Evolutionary conservation across 2,113 vertebrate species (phyloP).

Genomic region (Phylloscopus trochilus): DNA sequence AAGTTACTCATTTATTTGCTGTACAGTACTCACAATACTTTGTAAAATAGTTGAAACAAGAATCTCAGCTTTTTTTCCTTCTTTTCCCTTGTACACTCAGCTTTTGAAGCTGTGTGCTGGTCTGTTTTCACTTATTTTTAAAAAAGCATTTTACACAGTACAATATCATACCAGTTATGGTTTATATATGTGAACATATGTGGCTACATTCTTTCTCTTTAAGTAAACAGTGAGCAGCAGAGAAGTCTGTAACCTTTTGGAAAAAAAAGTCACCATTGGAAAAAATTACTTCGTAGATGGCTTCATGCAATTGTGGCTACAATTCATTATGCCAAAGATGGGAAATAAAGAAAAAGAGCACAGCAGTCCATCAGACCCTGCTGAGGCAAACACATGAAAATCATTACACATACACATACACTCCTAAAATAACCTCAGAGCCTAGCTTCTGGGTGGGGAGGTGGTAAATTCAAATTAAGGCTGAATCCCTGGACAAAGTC

Average conservation of each 20-base stretch:
- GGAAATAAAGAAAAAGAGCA: constrained; percentile 47
- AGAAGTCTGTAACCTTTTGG: constrained; percentile 29
- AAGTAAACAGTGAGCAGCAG: constrained; percentile 41
- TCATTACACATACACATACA: background rate
- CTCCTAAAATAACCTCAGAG: constrained; percentile 1
- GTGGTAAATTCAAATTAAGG: background rate
- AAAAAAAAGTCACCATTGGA: constrained; percentile 50
- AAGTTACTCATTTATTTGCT: constrained; percentile 1
- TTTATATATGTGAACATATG: constrained; percentile 46
- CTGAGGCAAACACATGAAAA: constrained; percentile 2
- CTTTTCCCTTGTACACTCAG: background rate
- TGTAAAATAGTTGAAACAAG: background rate
- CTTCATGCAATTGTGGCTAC: constrained; percentile 34
- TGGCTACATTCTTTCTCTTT: constrained; percentile 39
- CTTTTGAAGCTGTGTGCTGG: background rate
- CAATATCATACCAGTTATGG: constrained; percentile 30
- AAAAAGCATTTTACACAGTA: constrained; percentile 3
- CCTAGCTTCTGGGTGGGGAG: background rate
- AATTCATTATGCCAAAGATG: constrained; percentile 42
- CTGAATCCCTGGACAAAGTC: constrained; percentile 7
- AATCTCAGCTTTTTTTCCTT: background rate
- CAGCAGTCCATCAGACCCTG: background rate
- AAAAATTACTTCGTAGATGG: constrained; percentile 56
- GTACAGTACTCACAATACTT: background rate
- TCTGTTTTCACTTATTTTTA: constrained; percentile 37